These are phyloP conservation scores for Loriculus beryllinus DNA, from an alignment of 2,797 vertebrate genomes.

Conservation along the genomic window DNA sequence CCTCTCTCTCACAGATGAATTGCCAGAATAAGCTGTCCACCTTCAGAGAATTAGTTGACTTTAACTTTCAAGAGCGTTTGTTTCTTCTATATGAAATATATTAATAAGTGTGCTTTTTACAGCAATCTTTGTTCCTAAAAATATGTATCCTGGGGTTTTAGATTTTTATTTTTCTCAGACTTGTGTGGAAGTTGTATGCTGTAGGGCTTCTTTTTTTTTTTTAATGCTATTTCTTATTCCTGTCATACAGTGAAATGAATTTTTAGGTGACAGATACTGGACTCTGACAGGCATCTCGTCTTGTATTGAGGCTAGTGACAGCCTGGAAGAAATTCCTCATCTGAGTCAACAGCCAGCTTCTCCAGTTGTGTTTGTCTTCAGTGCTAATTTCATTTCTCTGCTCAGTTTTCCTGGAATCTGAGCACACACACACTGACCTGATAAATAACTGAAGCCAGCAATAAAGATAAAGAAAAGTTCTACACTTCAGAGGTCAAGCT, in stretches of 20 bases:
- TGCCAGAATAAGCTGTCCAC: not conserved
- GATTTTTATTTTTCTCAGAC: not conserved
- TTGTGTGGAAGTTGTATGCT: not conserved
- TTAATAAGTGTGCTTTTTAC: not conserved
- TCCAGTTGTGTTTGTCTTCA: conserved; percentile 12
- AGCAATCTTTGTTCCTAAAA: not conserved
- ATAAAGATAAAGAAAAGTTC: conserved; percentile 58
- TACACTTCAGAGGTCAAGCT: conserved; percentile 58
- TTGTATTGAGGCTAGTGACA: not conserved
- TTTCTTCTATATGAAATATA: not conserved
- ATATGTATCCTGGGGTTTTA: not conserved
- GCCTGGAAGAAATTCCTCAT: conserved; percentile 31
- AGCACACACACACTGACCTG: conserved; percentile 34
- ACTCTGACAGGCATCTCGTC: conserved; percentile 30
- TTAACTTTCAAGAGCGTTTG: not conserved
- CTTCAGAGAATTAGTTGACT: not conserved
- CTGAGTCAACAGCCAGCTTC: conserved; percentile 28
- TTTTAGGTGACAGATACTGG: conserved; percentile 16
- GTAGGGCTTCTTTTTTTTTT: not conserved
- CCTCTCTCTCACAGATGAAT: not conserved
- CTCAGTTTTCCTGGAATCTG: conserved; percentile 49
- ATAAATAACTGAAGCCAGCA: conserved; percentile 41
- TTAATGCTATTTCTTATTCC: not conserved
- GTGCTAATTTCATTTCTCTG: conserved; percentile 52
- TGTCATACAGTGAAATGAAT: not conserved